Percentiles rank a stretch among this genome's conserved stretches.
Evolutionary conservation across 2,797 vertebrate genomes (phyloP).

Genomic region (Acanthis flammea): DNA sequence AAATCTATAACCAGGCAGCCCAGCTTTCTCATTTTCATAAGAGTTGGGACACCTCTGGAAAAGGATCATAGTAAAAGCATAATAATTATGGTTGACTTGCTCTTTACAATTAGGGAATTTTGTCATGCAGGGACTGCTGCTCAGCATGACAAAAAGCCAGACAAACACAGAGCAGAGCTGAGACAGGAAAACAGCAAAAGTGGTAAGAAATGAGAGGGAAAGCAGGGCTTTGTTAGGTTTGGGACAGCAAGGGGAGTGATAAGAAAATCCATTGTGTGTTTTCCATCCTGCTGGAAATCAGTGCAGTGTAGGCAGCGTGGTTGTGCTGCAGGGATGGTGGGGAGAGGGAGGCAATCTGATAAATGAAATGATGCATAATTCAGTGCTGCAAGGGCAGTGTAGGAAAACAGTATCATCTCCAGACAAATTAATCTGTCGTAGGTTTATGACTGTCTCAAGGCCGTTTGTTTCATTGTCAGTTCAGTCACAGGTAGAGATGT

Average conservation of each 20-base stretch:
- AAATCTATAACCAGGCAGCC: neutral
- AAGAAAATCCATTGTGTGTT: constrained; percentile 44
- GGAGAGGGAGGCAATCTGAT: constrained; percentile 31
- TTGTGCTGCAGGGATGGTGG: neutral
- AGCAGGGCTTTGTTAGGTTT: constrained; percentile 12
- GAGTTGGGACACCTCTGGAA: neutral
- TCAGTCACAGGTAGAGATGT: constrained; percentile 1
- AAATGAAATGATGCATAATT: constrained; percentile 47
- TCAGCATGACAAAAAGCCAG: constrained; percentile 18
- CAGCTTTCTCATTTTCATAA: neutral
- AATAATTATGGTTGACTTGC: constrained; percentile 22
- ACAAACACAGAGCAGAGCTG: constrained; percentile 11
- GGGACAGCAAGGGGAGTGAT: constrained; percentile 19
- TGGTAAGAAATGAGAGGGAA: constrained; percentile 36
- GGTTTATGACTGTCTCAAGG: neutral
- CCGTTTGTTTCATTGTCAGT: neutral
- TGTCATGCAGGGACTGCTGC: constrained; percentile 21
- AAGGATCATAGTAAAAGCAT: neutral
- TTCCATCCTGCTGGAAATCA: constrained; percentile 39
- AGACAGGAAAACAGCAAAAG: neutral
- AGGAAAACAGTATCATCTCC: neutral
- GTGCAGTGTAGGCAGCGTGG: neutral
- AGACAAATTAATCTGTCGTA: constrained; percentile 32
- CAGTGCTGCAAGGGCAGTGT: constrained; percentile 44
- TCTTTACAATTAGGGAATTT: constrained; percentile 34